phyloP scores from a whole-genome alignment of 2,888 invertebrate species.

The Oegoconia quadripuncta region DNA sequence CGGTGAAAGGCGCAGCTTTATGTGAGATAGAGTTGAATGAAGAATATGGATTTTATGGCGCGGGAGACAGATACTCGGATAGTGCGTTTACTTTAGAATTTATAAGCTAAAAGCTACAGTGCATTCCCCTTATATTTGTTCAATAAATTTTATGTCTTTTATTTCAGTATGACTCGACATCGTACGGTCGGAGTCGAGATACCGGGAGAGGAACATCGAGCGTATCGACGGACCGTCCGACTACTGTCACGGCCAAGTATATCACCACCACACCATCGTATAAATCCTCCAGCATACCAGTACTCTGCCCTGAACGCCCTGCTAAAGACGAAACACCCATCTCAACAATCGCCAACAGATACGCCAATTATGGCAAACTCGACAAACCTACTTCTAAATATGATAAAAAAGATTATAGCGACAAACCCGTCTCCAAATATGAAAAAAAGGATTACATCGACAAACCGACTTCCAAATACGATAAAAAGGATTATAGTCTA shows the following conservation, averaged over 20 bases:
- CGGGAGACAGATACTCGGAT: constrained; percentile 2
- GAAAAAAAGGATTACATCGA: constrained; percentile 18
- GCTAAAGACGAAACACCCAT: constrained; percentile 63
- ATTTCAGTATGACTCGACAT: constrained; percentile 68
- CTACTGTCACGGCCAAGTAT: constrained; percentile 70
- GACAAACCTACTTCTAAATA: constrained; percentile 32
- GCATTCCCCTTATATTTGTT: background rate
- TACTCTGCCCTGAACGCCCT: constrained; percentile 54
- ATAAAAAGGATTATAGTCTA: constrained; percentile 16
- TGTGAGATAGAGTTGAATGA: constrained; percentile 53
- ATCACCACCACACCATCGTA: constrained; percentile 58
- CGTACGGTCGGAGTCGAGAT: constrained; percentile 60
- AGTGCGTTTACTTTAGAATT: background rate
- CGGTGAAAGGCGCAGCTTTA: constrained; percentile 51
- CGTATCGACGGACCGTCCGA: constrained; percentile 50
- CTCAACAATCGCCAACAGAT: constrained; percentile 62
- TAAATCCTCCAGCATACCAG: constrained; percentile 71
- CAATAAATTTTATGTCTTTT: constrained; percentile 7
- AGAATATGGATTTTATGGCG: constrained; percentile 39
- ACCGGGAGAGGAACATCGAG: constrained; percentile 39
- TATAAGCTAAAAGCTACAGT: background rate
- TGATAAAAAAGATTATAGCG: constrained; percentile 14
- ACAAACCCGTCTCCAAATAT: constrained; percentile 35
- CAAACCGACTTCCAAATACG: constrained; percentile 29
- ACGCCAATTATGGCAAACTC: constrained; percentile 46